Evolutionary conservation across 2,888 invertebrate genomes (phyloP).

Genomic region (Philereme transversata): DNA sequence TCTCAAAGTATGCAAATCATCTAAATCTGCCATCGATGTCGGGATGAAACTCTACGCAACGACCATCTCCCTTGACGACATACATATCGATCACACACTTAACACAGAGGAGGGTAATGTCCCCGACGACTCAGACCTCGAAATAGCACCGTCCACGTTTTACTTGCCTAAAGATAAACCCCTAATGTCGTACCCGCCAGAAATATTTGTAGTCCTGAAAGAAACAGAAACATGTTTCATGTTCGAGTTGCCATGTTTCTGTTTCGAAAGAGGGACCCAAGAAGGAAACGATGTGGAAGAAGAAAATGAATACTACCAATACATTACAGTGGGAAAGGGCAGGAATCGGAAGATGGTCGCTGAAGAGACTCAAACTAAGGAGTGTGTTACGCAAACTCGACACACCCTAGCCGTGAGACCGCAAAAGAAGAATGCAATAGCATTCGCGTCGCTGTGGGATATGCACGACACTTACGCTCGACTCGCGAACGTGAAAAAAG

Average conservation of each 20-base stretch:
- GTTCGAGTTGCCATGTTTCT: constrained; percentile 86
- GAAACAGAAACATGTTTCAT: constrained; percentile 87
- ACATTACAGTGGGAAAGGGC: constrained; percentile 87
- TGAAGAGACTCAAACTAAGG: constrained; percentile 89
- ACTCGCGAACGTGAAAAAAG: constrained; percentile 55
- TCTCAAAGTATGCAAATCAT: constrained; percentile 48
- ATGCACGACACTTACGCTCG: constrained; percentile 88
- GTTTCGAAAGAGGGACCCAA: constrained; percentile 83
- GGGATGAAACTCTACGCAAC: constrained; percentile 73
- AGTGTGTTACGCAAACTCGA: constrained; percentile 85
- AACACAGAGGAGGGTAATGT: constrained; percentile 67
- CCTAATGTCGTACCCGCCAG: constrained; percentile 75
- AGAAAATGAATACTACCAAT: constrained; percentile 87
- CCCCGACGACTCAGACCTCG: constrained; percentile 52
- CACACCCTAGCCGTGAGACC: constrained; percentile 84
- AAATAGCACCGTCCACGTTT: constrained; percentile 70
- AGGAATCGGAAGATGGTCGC: constrained; percentile 86
- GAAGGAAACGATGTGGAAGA: constrained; percentile 84
- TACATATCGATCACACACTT: constrained; percentile 76
- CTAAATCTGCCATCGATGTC: constrained; percentile 47
- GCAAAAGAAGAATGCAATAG: constrained; percentile 80
- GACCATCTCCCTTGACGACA: constrained; percentile 80
- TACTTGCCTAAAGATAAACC: constrained; percentile 64
- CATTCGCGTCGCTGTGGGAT: constrained; percentile 90
- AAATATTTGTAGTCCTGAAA: constrained; percentile 85